phyloP scores from a whole-genome alignment of 2,113 vertebrate genomes.

The Gavia stellata region DNA sequence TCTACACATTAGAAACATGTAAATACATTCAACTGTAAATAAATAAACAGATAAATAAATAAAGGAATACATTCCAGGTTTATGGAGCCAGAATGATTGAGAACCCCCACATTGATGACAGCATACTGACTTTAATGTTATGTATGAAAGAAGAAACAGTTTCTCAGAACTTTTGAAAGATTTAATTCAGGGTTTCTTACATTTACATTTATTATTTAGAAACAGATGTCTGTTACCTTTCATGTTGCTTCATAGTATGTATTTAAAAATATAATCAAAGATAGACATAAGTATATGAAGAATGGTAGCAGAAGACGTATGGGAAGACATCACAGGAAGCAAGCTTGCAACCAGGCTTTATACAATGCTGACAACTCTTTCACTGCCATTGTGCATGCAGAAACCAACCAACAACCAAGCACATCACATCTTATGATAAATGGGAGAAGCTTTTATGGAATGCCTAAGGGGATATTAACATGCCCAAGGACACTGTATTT shows the following conservation, averaged over 20 bases:
- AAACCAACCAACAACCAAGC: background rate
- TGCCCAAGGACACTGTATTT: background rate
- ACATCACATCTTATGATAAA: background rate
- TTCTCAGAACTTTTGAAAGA: background rate
- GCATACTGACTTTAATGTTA: background rate
- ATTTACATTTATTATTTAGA: background rate
- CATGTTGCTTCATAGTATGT: background rate
- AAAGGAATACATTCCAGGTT: background rate
- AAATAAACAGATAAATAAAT: background rate
- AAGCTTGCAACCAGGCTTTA: background rate
- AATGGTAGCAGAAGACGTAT: background rate
- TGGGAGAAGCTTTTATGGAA: background rate
- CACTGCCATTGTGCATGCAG: background rate
- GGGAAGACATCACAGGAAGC: background rate
- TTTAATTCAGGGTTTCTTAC: background rate
- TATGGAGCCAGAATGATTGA: background rate
- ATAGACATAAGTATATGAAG: background rate
- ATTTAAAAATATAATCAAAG: background rate
- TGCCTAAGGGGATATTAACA: background rate
- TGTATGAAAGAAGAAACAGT: background rate
- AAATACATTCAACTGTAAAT: background rate
- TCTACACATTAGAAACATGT: background rate
- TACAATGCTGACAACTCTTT: background rate
- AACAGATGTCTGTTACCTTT: background rate
- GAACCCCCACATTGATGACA: background rate